A percentile compares a stretch with the other conserved stretches of the same genome.
Evolutionary conservation across 2,888 invertebrate genomes (phyloP).

Genomic region (Chaitophorus viminalis): DNA sequence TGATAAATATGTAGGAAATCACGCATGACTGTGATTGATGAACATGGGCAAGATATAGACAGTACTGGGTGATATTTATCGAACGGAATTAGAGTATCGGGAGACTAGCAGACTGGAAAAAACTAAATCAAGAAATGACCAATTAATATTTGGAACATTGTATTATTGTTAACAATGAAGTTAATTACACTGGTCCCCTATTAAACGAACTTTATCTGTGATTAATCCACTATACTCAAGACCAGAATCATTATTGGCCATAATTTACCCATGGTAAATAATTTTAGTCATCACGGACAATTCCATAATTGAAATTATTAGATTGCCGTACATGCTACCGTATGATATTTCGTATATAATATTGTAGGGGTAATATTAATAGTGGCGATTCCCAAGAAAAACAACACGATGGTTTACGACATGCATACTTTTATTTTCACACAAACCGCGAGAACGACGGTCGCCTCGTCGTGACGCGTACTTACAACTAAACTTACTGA

Average conservation of each 20-base stretch:
- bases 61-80: neutral
- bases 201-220: neutral
- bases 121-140: neutral
- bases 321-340: neutral
- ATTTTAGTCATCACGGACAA: neutral
- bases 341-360: no score
- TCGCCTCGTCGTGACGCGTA: no score
- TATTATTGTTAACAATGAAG: constrained; percentile 62
- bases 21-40: no score
- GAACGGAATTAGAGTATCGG: neutral
- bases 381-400: no score
- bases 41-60: neutral
- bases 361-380: no score
- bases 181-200: neutral
- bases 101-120: neutral
- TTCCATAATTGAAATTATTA: neutral
- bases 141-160: neutral
- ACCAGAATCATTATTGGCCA: neutral
- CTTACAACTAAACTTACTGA: no score
- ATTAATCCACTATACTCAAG: neutral
- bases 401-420: no score
- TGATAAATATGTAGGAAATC: no score
- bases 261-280: neutral
- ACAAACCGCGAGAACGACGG: no score
- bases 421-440: no score